Evolutionary conservation across 2,888 invertebrate species (phyloP).

Genomic region (Argyra leucocephala): DNA sequence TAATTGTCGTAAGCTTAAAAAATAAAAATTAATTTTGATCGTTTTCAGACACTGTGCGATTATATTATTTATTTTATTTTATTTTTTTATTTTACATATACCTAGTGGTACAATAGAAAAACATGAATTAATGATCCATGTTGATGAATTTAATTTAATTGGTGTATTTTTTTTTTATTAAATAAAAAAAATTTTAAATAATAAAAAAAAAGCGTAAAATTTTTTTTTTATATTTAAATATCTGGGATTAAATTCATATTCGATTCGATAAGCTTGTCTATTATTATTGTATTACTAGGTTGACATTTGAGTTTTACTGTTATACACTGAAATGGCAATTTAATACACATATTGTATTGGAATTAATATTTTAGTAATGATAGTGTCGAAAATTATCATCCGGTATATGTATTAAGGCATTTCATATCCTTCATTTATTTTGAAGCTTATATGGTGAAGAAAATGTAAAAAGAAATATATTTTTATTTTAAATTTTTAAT

Average conservation of each 20-base stretch:
- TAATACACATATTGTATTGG: too few species aligned
- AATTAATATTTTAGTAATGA: too few species aligned
- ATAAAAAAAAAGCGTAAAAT: background rate
- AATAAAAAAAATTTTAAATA: background rate
- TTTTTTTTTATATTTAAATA: background rate
- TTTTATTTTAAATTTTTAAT: too few species aligned
- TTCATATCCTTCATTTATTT: too few species aligned
- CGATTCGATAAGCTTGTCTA: too few species aligned
- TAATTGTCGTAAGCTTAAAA: background rate
- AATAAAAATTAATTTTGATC: background rate
- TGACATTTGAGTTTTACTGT: too few species aligned
- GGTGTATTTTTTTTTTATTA: background rate
- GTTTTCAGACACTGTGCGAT: background rate
- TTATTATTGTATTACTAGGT: too few species aligned
- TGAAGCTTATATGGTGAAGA: too few species aligned
- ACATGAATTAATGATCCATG: conserved; percentile 2
- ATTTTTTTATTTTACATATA: background rate
- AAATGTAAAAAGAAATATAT: too few species aligned
- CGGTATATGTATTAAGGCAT: too few species aligned
- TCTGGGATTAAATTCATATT: background rate
- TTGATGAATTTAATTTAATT: conserved; percentile 3
- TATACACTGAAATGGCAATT: too few species aligned
- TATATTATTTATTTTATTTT: background rate
- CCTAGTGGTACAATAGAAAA: background rate
- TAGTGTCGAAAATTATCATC: too few species aligned